phyloP scores from a whole-genome alignment of 2,888 invertebrate genomes.

The Brenthis hecate region DNA sequence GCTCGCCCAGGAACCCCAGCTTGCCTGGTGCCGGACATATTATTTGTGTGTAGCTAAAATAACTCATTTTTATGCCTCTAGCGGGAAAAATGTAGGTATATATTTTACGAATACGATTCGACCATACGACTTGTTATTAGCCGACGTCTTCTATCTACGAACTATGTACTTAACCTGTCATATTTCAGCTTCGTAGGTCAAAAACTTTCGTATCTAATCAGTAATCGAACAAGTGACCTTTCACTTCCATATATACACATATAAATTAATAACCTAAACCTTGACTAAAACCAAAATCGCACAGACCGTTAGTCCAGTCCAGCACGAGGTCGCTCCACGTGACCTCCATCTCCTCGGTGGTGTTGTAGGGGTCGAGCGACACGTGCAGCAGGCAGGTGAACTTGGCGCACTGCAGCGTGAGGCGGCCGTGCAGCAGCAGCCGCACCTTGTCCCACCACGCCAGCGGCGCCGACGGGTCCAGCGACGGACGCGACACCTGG shows the following conservation, averaged over 20 bases:
- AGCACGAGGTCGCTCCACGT: conserved; percentile 96
- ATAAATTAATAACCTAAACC: not conserved
- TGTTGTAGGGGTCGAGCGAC: conserved; percentile 98
- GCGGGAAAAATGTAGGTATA: too few species aligned
- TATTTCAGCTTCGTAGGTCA: too few species aligned
- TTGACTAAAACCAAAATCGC: too few species aligned
- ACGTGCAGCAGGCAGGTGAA: conserved; percentile 96
- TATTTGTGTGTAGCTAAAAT: too few species aligned
- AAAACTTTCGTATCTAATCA: too few species aligned
- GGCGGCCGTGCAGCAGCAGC: conserved; percentile 94
- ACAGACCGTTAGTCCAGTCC: conserved; percentile 95
- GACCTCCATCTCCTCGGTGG: conserved; percentile 99
- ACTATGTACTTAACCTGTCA: too few species aligned
- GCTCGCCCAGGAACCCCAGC: conserved; percentile 94
- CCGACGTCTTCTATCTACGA: too few species aligned
- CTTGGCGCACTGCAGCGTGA: conserved; percentile 93
- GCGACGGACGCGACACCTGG: conserved; percentile 91
- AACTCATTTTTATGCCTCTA: too few species aligned
- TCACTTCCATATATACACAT: not conserved
- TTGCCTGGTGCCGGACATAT: conserved; percentile 82
- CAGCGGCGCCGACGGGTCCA: conserved; percentile 95
- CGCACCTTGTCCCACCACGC: conserved; percentile 99
- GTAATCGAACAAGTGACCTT: too few species aligned
- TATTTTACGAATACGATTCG: too few species aligned
- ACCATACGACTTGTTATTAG: too few species aligned